These are phyloP conservation scores for Spilarctia lutea DNA, from an alignment of 2,888 invertebrate species.

Conservation along the genomic window DNA sequence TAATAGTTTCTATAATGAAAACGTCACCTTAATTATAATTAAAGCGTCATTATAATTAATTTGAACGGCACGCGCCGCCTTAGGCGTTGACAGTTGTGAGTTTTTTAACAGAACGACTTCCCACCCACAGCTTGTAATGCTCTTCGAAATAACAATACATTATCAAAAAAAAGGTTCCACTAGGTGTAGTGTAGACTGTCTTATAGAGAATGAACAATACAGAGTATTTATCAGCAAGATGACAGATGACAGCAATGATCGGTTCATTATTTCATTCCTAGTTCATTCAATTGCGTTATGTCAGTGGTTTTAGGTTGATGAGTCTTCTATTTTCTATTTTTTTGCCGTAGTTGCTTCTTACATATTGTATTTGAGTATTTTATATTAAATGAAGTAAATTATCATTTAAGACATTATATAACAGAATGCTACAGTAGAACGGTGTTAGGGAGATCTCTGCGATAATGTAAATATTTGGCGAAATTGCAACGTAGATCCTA, in stretches of 20 bases:
- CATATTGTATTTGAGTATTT: neutral
- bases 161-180: slow-evolving; percentile 18
- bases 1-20: slow-evolving; percentile 67
- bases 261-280: neutral
- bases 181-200: slow-evolving; percentile 20
- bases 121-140: slow-evolving; percentile 32
- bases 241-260: slow-evolving; percentile 7
- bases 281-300: neutral
- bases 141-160: slow-evolving; percentile 21
- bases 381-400: too few relatives aligned
- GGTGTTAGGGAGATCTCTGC: too few relatives aligned
- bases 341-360: neutral
- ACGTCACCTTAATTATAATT: slow-evolving; percentile 74
- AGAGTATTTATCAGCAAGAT: neutral
- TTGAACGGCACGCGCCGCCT: slow-evolving; percentile 66
- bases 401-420: too few relatives aligned
- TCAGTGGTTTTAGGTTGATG: slow-evolving; percentile 23
- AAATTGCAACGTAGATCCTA: too few relatives aligned
- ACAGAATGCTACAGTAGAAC: too few relatives aligned
- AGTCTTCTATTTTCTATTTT: neutral
- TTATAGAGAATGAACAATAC: slow-evolving; percentile 22
- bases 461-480: too few relatives aligned
- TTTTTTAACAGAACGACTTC: slow-evolving; percentile 47
- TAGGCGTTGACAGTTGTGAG: slow-evolving; percentile 67
- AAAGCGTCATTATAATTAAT: slow-evolving; percentile 75